Conservation (phyloP, 2,888 invertebrate genomes). For the Macrosiphum euphorbiae region DNA sequence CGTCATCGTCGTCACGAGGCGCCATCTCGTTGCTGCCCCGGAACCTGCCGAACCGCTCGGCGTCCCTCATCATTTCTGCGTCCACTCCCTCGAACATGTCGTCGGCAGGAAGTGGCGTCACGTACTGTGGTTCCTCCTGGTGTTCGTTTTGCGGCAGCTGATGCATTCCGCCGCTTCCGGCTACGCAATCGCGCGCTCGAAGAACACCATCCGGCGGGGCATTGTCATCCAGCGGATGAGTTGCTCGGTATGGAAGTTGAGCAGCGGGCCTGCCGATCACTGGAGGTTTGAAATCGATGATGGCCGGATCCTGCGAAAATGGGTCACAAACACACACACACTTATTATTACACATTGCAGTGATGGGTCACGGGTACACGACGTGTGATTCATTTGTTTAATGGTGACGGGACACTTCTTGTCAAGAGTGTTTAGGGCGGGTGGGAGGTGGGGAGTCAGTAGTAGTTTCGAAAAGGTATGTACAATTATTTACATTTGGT, state of each 20-base stretch:
- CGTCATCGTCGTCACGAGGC: not conserved
- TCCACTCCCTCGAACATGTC: constrained; percentile 42
- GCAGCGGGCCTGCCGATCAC: constrained; percentile 27
- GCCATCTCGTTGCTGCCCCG: not conserved
- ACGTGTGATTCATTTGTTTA: too few relatives aligned
- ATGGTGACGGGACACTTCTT: too few relatives aligned
- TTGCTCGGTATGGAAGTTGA: constrained; percentile 41
- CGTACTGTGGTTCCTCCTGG: constrained; percentile 44
- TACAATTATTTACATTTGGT: too few relatives aligned
- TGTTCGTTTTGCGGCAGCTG: not conserved
- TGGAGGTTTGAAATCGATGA: constrained; percentile 46
- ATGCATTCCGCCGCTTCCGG: not conserved
- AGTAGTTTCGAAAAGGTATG: too few relatives aligned
- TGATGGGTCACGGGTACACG: too few relatives aligned
- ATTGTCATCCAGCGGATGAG: constrained; percentile 28
- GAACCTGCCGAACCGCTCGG: constrained; percentile 11
- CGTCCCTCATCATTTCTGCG: constrained; percentile 42
- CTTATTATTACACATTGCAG: not conserved
- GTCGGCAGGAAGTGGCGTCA: constrained; percentile 47
- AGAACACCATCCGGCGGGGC: not conserved
- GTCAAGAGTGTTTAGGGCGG: too few relatives aligned
- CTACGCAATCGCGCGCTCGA: not conserved
- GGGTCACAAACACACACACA: not conserved
- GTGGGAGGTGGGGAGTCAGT: too few relatives aligned
- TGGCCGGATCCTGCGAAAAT: constrained; percentile 33